These are phyloP conservation scores for Paedocypris sp. DNA, from an alignment of 2,113 vertebrate species.

Conservation along the genomic window DNA sequence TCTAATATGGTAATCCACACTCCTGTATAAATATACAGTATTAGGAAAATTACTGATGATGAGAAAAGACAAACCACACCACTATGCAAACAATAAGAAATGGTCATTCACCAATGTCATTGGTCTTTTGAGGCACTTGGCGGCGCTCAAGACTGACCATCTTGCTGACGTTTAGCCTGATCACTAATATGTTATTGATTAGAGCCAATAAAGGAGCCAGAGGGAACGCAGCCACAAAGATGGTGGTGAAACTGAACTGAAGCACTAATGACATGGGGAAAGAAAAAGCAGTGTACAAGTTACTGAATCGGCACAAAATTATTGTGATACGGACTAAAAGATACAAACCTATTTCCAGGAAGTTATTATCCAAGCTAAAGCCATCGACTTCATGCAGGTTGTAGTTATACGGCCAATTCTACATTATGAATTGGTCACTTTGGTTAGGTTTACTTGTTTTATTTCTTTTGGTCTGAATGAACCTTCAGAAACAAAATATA, in stretches of 20 bases:
- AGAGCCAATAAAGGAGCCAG: constrained; percentile 79
- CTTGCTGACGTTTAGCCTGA: constrained; percentile 82
- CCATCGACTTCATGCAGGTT: constrained; percentile 54
- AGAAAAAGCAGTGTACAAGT: background rate
- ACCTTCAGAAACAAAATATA: no score
- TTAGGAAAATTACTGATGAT: background rate
- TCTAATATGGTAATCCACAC: constrained; percentile 81
- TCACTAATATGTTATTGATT: constrained; percentile 79
- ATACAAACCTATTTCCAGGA: constrained; percentile 82
- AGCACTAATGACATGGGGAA: constrained; percentile 57
- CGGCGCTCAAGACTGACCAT: constrained; percentile 72
- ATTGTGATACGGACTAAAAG: background rate
- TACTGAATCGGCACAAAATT: background rate
- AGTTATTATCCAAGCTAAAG: constrained; percentile 85
- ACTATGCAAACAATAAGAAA: background rate
- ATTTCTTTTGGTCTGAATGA: no score
- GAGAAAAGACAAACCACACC: background rate
- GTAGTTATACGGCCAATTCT: constrained; percentile 72
- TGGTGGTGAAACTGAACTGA: constrained; percentile 93
- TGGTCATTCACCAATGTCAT: constrained; percentile 76
- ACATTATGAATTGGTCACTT: constrained; percentile 54
- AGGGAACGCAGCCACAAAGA: constrained; percentile 89
- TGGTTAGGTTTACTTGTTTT: constrained; percentile 27
- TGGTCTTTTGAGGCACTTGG: constrained; percentile 78
- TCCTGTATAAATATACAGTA: constrained; percentile 47